These are phyloP conservation scores for Euplagia quadripunctaria DNA, from an alignment of 2,888 invertebrate species.

Conservation along the genomic window DNA sequence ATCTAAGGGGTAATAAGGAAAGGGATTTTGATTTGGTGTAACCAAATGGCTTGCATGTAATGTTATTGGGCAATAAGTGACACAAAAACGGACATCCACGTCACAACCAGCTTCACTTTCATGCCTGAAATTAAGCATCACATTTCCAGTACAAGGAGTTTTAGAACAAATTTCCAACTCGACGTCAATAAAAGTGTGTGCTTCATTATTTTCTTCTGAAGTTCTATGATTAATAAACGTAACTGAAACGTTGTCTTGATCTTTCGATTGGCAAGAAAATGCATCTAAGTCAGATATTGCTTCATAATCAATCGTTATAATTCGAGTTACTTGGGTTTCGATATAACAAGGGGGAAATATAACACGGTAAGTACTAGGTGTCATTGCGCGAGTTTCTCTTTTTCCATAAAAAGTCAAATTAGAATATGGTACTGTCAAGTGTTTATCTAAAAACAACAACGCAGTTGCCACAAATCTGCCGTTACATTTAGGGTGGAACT, in stretches of 20 bases:
- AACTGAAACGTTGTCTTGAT: conserved; percentile 62
- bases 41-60: conserved; percentile 68
- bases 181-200: conserved; percentile 65
- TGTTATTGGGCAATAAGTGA: conserved; percentile 75
- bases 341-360: conserved; percentile 76
- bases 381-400: conserved; percentile 67
- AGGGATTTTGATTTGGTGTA: conserved; percentile 67
- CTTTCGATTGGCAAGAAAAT: conserved; percentile 68
- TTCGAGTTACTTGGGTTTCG: conserved; percentile 58
- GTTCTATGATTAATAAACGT: conserved; percentile 57
- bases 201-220: conserved; percentile 45
- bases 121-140: conserved; percentile 68
- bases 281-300: conserved; percentile 56
- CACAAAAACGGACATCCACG: conserved; percentile 74
- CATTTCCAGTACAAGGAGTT: conserved; percentile 56
- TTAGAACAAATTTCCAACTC: conserved; percentile 61
- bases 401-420: conserved; percentile 79
- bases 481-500: conserved; percentile 75
- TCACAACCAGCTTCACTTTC: conserved; percentile 72
- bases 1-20: conserved; percentile 74
- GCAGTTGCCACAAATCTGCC: conserved; percentile 76
- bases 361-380: conserved; percentile 65
- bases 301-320: conserved; percentile 66
- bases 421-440: conserved; percentile 73
- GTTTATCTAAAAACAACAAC: conserved; percentile 74